Base-by-base conservation (phyloP, 2,888 invertebrate species). In the Cyaniris semiargus region DNA sequence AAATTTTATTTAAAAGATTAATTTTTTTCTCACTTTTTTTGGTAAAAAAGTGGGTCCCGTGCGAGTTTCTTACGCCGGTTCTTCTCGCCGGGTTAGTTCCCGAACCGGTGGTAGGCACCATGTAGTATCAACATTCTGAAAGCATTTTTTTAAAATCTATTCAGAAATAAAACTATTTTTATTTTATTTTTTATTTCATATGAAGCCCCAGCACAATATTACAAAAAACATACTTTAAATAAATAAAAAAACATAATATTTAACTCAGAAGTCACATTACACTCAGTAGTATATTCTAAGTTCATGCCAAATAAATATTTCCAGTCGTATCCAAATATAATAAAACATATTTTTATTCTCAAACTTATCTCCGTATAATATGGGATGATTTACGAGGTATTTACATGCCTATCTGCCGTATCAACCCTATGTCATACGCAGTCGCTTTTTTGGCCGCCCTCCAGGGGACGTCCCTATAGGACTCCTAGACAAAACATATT, bases 401-500 rank as follows among this genome's bases (percentile, higher is more conserved):
- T 60, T 60, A 21, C 60, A 66, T 66, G 23, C 60, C 23, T 60
- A 66, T 66, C 31, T 66, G 27, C 27, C 66, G 27, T 31, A 66
- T 66, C 27, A 66, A 23, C 66, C 66, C 66, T 66, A 27, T 66
- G 66, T 66, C 66, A 27, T 18, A 66, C 27, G 27, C 27, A 13
- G 15, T 58, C 58, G 21, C 21, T 53, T 21, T 74, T 23, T 74
- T 74, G 74, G 74, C 74, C 53, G 18, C 5, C 18, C 74, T 74
- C 74, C 74, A 74, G 44, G 27, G 74, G 53, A 6, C 48, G 13
- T n/a, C 21, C 72, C 38, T 48, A 15, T 48, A 48, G 72, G 72
- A 72, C 23, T 72, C 44, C 72, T 48, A 72, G 72, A 44, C 72
- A 21, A 44, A 72, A 72, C 21, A 44, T 10, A 48, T 72, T 72